Evolutionary conservation across 2,113 vertebrate species (phyloP).

Genomic region (Emydura subglobosa): DNA sequence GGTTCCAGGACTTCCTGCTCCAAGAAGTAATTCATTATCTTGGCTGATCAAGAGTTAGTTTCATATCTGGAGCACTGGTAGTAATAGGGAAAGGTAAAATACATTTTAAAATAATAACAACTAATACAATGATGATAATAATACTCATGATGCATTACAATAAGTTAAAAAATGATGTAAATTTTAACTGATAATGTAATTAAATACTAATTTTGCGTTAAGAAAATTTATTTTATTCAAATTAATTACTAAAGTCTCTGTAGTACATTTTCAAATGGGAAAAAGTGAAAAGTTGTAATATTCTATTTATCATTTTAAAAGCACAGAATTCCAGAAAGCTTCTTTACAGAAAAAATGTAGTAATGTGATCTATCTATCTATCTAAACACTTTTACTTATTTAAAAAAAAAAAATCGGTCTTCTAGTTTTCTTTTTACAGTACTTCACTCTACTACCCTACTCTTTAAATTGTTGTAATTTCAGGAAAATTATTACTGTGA

Average conservation of each 20-base stretch:
- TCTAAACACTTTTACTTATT: background rate
- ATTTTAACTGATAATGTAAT: background rate
- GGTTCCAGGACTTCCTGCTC: no score
- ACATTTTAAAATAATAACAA: background rate
- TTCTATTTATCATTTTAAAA: background rate
- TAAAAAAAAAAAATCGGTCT: background rate
- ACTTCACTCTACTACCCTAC: background rate
- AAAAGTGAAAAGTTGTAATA: no score
- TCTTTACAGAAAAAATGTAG: background rate
- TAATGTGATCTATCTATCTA: background rate
- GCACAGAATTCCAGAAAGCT: background rate
- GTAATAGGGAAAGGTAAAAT: fast-evolving
- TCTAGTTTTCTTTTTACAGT: background rate
- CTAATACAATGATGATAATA: background rate
- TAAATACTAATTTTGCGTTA: background rate
- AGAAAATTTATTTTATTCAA: background rate
- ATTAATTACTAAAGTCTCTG: no score
- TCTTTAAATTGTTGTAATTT: background rate
- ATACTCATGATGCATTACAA: background rate
- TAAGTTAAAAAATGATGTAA: background rate
- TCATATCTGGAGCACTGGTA: fast-evolving
- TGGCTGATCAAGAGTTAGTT: background rate
- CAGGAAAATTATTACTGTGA: background rate
- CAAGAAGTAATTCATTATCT: background rate
- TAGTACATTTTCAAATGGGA: background rate